Evolutionary conservation across 1,140 invertebrate species (phyloP), one percentile per base, ranked within the genome.

Genomic region (Mylabris phalerata): DNA sequence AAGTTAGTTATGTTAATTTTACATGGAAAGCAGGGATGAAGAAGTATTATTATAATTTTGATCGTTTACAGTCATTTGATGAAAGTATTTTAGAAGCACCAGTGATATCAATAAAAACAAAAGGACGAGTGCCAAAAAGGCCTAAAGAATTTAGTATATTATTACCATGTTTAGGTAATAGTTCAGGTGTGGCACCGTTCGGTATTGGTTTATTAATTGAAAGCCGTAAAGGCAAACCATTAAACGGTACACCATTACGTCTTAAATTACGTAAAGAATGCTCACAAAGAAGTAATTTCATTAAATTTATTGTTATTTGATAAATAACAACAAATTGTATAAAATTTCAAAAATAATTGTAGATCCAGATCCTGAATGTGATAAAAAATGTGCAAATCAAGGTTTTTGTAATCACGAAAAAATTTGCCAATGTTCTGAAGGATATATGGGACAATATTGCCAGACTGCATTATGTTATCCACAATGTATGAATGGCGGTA

Each of bases 251-350:
- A 67, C 93, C 94, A 54, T 80, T 98, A 60, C 84, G 88, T 71
- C 81, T 98, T 61, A 88, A 86, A 71, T 82, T 97, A 67, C 85
- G 90, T 76, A 97, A 98, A 84, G 89, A 95, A 82, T 98, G 95
- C 81, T 85, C 87, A 75, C 85, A 90, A 78, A 86, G 88, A 84
- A 89, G 89, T 92, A 83, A 87, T 24, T 42, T 19, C 19, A 19
- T 19, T 19, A 19, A 50, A 38, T 42, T 47, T n/a, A 10, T 42
- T 40, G 39, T 40, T 9, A 42, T 9, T 42, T 32, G 32, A 32
- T 32, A 32, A 32, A 32, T 32, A 32, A 11, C 10, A 11, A 11
- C 4, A 4, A 42, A n/a, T 42, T 42, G 9, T 40, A 6, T 6
- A 40, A 40, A 7, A 40, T 40, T 40, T 40, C 39, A 6, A 40